These are phyloP conservation scores for Synodontis membranacea DNA, from an alignment of 2,113 vertebrate genomes.

Conservation along the genomic window DNA sequence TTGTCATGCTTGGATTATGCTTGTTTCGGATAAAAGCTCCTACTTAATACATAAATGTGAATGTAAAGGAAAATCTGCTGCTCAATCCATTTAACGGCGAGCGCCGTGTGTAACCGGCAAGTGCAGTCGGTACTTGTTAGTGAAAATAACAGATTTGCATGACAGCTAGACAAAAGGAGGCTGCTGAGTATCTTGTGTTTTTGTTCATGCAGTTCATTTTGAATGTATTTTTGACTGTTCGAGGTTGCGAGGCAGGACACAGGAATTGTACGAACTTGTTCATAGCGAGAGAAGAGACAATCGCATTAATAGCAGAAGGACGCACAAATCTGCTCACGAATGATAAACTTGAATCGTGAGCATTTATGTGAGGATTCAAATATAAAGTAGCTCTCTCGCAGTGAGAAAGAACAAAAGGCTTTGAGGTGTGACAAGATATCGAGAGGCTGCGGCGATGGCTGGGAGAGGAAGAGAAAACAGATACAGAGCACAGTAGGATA, in stretches of 20 bases:
- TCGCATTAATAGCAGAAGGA: conserved; percentile 25
- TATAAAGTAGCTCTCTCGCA: conserved; percentile 35
- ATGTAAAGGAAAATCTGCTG: neutral
- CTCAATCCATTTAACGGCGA: conserved; percentile 22
- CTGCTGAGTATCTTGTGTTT: neutral
- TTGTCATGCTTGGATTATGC: neutral
- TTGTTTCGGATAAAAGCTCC: neutral
- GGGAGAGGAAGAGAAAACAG: conserved; percentile 19
- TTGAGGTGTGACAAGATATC: conserved; percentile 8
- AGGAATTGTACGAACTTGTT: too few species aligned
- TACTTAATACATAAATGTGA: neutral
- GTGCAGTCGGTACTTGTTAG: neutral
- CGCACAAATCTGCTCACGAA: conserved; percentile 47
- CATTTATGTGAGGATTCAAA: neutral
- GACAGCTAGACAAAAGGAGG: neutral
- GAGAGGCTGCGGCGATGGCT: neutral
- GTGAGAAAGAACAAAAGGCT: conserved; percentile 41
- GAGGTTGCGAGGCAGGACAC: conserved; percentile 24
- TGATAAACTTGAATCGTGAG: conserved; percentile 40
- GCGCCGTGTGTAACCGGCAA: conserved; percentile 22
- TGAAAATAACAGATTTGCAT: neutral
- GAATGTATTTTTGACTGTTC: neutral
- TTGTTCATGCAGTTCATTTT: conserved; percentile 7
- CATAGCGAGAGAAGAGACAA: conserved; percentile 38
- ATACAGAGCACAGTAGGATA: neutral